Percentiles rank a stretch among this genome's conserved stretches.
These are phyloP conservation scores for Caradrina kadenii DNA, from an alignment of 2,888 invertebrate genomes.

Conservation along the genomic window DNA sequence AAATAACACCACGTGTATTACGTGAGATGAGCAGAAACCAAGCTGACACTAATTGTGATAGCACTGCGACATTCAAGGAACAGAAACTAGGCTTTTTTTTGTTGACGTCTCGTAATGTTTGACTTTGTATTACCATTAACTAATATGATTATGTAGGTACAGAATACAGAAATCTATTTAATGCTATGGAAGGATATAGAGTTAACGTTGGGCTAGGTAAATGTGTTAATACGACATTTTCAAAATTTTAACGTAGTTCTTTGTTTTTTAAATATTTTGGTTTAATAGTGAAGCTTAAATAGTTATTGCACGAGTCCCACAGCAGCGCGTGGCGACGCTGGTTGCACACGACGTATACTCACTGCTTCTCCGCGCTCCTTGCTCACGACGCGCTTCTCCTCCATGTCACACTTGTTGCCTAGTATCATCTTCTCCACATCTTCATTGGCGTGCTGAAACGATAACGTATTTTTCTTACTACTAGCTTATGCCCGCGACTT, in stretches of 20 bases:
- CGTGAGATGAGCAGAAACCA: background rate
- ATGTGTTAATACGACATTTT: background rate
- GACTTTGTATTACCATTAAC: background rate
- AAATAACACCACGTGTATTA: background rate
- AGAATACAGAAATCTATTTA: background rate
- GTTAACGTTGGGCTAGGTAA: background rate
- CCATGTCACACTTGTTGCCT: slow-evolving; percentile 99
- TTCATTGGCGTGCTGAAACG: slow-evolving; percentile 97
- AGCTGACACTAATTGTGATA: background rate
- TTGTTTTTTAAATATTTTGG: too few species aligned
- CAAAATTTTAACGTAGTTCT: background rate
- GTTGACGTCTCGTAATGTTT: background rate
- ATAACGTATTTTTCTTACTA: slow-evolving; percentile 12
- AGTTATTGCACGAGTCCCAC: too few species aligned
- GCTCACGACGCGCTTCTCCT: slow-evolving; percentile 97
- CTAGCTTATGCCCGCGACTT: too few species aligned
- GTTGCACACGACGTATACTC: slow-evolving; percentile 81
- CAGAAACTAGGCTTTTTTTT: background rate
- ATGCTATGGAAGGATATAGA: background rate
- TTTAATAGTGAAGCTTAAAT: background rate
- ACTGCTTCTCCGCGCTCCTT: slow-evolving; percentile 98
- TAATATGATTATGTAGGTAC: background rate
- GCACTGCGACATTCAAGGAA: background rate
- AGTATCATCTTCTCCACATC: slow-evolving; percentile 99
- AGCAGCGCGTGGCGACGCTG: too few species aligned